Conservation (phyloP, 2,797 vertebrate genomes). For the Calcarius lapponicus region DNA sequence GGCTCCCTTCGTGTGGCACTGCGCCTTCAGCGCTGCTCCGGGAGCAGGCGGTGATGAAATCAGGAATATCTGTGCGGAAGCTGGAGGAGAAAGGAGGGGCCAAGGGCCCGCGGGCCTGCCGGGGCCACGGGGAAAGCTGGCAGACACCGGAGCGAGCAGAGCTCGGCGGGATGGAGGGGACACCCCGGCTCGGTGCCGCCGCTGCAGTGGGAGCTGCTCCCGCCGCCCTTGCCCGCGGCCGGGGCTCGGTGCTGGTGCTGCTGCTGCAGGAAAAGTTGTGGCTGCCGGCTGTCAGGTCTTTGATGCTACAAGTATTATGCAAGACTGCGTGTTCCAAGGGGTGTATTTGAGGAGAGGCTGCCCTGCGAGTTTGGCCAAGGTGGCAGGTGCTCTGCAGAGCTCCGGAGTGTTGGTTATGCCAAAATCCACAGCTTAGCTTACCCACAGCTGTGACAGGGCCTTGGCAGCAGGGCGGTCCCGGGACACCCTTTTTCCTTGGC, state of each 20-base stretch:
- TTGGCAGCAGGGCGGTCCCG: neutral
- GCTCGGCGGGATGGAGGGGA: fast-evolving
- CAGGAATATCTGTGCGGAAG: slow-evolving; percentile 46
- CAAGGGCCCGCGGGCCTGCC: neutral
- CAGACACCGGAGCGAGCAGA: neutral
- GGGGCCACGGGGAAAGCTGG: neutral
- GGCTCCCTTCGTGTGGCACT: neutral
- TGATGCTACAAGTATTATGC: neutral
- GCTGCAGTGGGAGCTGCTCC: neutral
- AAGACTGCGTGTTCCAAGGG: neutral
- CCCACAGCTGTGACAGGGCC: neutral
- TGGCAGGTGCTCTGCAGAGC: slow-evolving; percentile 1
- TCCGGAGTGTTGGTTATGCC: neutral
- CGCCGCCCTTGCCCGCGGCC: neutral
- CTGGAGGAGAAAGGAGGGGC: slow-evolving; percentile 44
- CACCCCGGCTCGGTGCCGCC: too few relatives aligned
- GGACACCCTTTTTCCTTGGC: neutral
- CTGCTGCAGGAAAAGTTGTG: slow-evolving; percentile 4
- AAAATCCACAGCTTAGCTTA: neutral
- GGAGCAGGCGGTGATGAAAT: slow-evolving; percentile 2
- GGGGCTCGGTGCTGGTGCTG: neutral
- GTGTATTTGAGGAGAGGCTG: neutral
- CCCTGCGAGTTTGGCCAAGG: neutral
- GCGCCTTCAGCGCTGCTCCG: neutral
- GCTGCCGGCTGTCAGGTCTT: neutral